Conservation (phyloP, 2,113 vertebrate species). For the Zapornia atra region DNA sequence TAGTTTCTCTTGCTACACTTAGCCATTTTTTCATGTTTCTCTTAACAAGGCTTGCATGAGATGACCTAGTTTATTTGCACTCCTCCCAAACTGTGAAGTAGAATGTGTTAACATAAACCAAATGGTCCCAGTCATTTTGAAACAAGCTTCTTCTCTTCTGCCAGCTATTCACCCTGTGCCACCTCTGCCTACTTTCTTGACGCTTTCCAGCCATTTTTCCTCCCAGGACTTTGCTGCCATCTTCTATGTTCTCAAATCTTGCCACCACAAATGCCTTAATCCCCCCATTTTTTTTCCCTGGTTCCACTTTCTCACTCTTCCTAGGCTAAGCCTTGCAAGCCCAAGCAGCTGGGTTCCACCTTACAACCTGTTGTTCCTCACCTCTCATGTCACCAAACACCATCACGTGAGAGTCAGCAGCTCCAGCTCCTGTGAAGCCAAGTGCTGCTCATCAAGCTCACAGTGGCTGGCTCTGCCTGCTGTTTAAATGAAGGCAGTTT, state of each 20-base stretch:
- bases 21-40: constrained; percentile 47
- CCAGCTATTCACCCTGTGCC: constrained; percentile 41
- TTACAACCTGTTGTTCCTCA: fast-evolving
- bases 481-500: background rate
- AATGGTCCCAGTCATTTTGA: constrained; percentile 58
- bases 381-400: background rate
- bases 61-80: constrained; percentile 66
- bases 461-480: background rate
- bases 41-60: constrained; percentile 52
- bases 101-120: constrained; percentile 67
- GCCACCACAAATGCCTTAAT: background rate
- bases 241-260: background rate
- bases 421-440: background rate
- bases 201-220: constrained; percentile 11
- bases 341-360: background rate
- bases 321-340: background rate
- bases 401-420: fast-evolving
- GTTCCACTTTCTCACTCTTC: background rate
- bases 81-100: constrained; percentile 58
- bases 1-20: constrained; percentile 22
- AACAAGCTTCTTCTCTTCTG: constrained; percentile 46
- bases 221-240: background rate
- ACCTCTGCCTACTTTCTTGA: constrained; percentile 46
- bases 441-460: background rate
- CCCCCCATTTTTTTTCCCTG: background rate